phyloP scores from a whole-genome alignment of 35 echinoderm and acorn worm species.

The Apostichopus parvimensis region DNA sequence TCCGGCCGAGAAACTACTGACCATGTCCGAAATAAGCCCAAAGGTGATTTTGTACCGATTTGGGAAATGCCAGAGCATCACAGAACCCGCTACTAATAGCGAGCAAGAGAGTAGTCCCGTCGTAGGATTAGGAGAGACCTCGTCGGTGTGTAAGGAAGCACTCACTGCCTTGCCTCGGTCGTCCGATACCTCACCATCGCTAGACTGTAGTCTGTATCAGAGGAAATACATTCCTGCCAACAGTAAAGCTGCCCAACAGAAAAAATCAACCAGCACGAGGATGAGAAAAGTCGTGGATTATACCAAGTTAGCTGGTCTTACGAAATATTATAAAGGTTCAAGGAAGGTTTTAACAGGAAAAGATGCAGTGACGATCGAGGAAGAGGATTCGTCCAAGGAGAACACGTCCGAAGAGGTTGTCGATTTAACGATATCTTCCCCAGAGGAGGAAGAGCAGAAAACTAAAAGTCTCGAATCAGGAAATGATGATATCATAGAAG shows the following conservation, averaged over 20 bases:
- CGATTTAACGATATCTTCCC: not conserved
- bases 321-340: not conserved
- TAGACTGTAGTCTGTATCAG: not conserved
- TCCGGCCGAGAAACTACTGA: not conserved
- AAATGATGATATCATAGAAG: not conserved
- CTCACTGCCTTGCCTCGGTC: not conserved
- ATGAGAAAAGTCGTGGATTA: not conserved
- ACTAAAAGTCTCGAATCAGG: not conserved
- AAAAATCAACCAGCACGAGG: not conserved
- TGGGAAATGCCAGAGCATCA: not conserved
- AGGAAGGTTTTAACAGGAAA: not conserved
- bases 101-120: not conserved
- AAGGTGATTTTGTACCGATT: slow-evolving; percentile 33
- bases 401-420: not conserved
- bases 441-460: slow-evolving; percentile 1
- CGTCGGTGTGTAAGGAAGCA: not conserved
- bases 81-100: not conserved
- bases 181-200: not conserved
- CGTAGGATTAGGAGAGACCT: not conserved
- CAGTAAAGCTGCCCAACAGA: not conserved
- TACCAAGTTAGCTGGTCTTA: not conserved
- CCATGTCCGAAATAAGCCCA: slow-evolving; percentile 5
- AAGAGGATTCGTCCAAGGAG: not conserved
- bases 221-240: slow-evolving; percentile 32
- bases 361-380: not conserved